phyloP scores from a whole-genome alignment of 2,113 vertebrate species.

The Scomber colias region DNA sequence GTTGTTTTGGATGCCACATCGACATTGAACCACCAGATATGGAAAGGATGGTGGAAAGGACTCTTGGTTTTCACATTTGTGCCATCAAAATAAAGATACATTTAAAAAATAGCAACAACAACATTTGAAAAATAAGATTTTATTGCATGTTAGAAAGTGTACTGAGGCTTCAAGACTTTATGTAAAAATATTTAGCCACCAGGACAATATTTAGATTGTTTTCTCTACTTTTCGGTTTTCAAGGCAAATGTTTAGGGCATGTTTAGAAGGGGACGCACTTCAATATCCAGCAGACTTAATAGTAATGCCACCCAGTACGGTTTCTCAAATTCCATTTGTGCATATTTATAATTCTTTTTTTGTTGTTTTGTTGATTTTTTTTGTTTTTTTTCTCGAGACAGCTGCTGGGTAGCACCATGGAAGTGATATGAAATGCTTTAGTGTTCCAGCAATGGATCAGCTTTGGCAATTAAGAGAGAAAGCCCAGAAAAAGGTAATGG shows the following conservation, averaged over 20 bases:
- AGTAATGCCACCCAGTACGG: constrained; percentile 38
- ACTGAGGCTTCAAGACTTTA: background rate
- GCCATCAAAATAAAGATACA: background rate
- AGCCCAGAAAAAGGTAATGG: constrained; percentile 81
- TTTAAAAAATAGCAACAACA: background rate
- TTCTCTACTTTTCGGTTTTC: background rate
- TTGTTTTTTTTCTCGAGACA: constrained; percentile 48
- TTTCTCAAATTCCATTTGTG: constrained; percentile 38
- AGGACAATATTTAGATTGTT: background rate
- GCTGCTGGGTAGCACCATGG: constrained; percentile 72
- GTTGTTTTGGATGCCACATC: constrained; percentile 67
- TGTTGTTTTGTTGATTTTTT: constrained; percentile 25
- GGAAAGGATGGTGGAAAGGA: constrained; percentile 28
- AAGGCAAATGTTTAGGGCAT: constrained; percentile 5
- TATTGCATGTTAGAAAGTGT: background rate
- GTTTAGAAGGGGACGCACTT: constrained; percentile 18
- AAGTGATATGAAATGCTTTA: constrained; percentile 81
- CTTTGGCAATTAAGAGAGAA: constrained; percentile 83
- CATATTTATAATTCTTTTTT: constrained; percentile 63
- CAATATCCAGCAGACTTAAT: constrained; percentile 29
- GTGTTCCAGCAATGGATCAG: constrained; percentile 78
- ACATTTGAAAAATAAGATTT: background rate
- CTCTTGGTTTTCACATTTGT: constrained; percentile 23
- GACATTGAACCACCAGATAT: constrained; percentile 62
- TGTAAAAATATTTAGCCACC: background rate